These are phyloP conservation scores for Empis stercorea DNA, from an alignment of 2,888 invertebrate genomes.

Conservation along the genomic window DNA sequence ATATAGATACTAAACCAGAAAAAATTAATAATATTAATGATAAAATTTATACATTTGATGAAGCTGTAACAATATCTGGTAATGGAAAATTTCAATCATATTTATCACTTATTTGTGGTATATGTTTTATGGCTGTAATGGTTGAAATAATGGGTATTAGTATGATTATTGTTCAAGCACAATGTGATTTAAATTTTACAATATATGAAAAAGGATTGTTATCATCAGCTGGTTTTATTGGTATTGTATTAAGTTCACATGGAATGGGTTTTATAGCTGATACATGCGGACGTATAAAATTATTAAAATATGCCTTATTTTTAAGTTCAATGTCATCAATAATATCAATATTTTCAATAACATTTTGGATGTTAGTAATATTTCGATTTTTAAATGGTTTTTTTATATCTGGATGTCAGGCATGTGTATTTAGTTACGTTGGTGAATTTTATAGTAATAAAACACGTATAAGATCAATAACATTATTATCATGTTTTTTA, in stretches of 20 bases:
- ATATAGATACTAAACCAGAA: too few species aligned
- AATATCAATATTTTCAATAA: conserved; percentile 46
- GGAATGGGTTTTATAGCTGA: conserved; percentile 73
- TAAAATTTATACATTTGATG: conserved; percentile 25
- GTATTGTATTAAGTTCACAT: conserved; percentile 60
- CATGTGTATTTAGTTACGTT: conserved; percentile 45
- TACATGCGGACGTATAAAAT: conserved; percentile 51
- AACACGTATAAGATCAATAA: conserved; percentile 40
- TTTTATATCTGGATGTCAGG: conserved; percentile 38
- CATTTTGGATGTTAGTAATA: conserved; percentile 43
- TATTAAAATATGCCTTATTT: conserved; percentile 40
- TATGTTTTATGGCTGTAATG: conserved; percentile 52
- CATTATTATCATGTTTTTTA: conserved; percentile 44
- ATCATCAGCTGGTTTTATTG: conserved; percentile 51
- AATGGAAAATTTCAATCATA: conserved; percentile 49
- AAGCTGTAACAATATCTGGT: conserved; percentile 35
- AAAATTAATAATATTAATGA: not conserved
- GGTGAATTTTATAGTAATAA: conserved; percentile 45
- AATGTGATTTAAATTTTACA: conserved; percentile 52
- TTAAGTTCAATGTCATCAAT: conserved; percentile 43
- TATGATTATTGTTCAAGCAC: conserved; percentile 51
- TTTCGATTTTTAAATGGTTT: conserved; percentile 55
- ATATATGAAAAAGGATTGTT: conserved; percentile 48
- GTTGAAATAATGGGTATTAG: conserved; percentile 53
- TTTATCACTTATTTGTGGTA: conserved; percentile 46